phyloP scores from a whole-genome alignment of 2,797 vertebrate genomes.

The Alcedo atthis region DNA sequence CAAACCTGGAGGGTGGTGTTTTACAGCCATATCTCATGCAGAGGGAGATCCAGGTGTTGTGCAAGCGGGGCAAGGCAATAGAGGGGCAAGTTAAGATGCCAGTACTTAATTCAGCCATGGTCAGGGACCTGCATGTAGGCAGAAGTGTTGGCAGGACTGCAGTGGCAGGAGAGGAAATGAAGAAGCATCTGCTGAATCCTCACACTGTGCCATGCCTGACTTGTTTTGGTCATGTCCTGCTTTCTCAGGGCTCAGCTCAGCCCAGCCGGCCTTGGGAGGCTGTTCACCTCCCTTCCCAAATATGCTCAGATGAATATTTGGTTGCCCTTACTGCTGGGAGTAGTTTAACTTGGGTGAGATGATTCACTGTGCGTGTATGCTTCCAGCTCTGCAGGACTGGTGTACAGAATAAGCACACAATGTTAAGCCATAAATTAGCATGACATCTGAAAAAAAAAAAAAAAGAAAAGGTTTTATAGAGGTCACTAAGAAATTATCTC shows the following conservation, averaged over 20 bases:
- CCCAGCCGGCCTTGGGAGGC: not conserved
- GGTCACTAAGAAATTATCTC: not conserved
- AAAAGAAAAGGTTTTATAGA: too few relatives aligned
- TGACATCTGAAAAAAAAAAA: not conserved
- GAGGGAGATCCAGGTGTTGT: not conserved
- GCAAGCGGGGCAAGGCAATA: not conserved
- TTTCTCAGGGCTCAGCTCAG: not conserved
- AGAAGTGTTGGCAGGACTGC: not conserved
- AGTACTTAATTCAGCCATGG: not conserved
- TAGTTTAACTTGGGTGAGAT: not conserved
- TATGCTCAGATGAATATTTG: not conserved
- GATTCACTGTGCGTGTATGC: rapidly evolving
- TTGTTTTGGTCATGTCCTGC: not conserved
- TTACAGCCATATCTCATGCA: not conserved
- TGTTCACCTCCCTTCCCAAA: not conserved
- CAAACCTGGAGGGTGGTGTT: not conserved
- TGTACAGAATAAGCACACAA: not conserved
- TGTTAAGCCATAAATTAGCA: not conserved
- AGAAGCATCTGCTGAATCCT: not conserved
- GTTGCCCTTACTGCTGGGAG: not conserved
- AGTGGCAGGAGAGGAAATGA: not conserved
- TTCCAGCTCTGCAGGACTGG: not conserved
- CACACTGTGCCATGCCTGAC: rapidly evolving
- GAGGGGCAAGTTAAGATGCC: not conserved
- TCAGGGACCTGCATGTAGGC: rapidly evolving